Conservation (phyloP, 2,113 vertebrate species). For the Ceyx margarethae region DNA sequence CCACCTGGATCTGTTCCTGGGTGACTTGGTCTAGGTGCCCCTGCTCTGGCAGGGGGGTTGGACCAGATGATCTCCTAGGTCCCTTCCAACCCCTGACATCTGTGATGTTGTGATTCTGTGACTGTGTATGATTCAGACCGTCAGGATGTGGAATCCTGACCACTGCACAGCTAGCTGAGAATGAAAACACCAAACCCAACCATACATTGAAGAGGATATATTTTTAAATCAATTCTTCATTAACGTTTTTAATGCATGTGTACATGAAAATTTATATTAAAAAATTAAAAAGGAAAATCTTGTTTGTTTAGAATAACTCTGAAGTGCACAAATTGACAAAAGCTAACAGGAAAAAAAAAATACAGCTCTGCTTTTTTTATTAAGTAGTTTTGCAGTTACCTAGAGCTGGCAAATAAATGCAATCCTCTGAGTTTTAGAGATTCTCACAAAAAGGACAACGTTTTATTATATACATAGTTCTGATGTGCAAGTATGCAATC, state of each 20-base stretch:
- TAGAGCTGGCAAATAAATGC: constrained; percentile 58
- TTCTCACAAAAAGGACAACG: constrained; percentile 77
- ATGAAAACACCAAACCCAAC: constrained; percentile 31
- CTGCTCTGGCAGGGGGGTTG: no score
- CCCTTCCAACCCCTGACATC: no score
- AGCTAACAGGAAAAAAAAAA: constrained; percentile 79
- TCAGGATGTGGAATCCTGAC: not conserved
- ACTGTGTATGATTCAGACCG: not conserved
- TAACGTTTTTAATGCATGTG: constrained; percentile 77
- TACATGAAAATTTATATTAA: constrained; percentile 78
- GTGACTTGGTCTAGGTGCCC: no score
- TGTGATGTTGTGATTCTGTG: no score
- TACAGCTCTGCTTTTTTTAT: constrained; percentile 69
- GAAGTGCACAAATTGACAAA: constrained; percentile 79
- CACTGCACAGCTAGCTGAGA: not conserved
- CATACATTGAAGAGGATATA: constrained; percentile 58
- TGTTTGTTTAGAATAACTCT: constrained; percentile 75
- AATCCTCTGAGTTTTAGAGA: constrained; percentile 70
- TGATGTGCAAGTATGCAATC: constrained; percentile 89
- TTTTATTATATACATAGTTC: constrained; percentile 82
- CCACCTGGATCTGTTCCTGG: no score
- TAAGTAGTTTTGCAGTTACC: constrained; percentile 70
- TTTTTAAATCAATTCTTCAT: constrained; percentile 71
- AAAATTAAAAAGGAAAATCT: constrained; percentile 79
- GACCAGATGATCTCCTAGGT: no score